Base-by-base conservation (phyloP, 2,113 vertebrate genomes). In the Lepus timidus region DNA sequence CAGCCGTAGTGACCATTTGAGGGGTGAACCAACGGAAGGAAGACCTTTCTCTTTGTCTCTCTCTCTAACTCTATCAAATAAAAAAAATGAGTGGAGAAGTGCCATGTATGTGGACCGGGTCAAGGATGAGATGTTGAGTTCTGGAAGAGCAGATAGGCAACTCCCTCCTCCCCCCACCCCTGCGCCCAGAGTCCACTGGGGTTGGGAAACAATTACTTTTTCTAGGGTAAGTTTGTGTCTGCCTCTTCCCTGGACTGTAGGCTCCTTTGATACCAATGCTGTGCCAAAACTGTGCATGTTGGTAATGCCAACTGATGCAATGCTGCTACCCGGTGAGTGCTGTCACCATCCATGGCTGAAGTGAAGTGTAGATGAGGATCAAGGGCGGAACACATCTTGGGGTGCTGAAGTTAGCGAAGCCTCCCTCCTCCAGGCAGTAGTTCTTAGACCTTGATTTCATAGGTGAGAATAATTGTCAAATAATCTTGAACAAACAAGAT, bases 71-170 rank as follows among this genome's bases (percentile, higher is more conserved):
- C 44, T 44, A 44, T 44, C 44, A 44, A 44, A 44, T 44, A 58
- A 58, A 58, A 58, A 58, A 19, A 58, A 58, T 12, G 17, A 58
- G 19, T 55, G n/a, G 29, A 29, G 11, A 89, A 78, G 44, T 78
- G 44, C 16, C 33, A 70, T 67, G 16, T 49, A 68, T 27, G 31
- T 39, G 86, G 31, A 87, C 6, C 68, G 31, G 83, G 4, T 17
- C 75, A 91, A 88, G 64, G 11, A 29, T 84, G 36, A 52, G 16
- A 83, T 20, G 27, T 62, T 94, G 49, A 81, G 3, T 93, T 94
- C 55, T 83, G 49, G 23, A 90, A 61, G 23, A 65, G 17, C 29
- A 87, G 27, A 85, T 76, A 44, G 44, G 44, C 44, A 44, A 25
- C 13, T 80, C 61, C 19, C 81, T 76, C 81, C 33, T 67, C 44